Evolutionary conservation across 2,888 invertebrate genomes (phyloP).

Genomic region (Mimachlamys varia): DNA sequence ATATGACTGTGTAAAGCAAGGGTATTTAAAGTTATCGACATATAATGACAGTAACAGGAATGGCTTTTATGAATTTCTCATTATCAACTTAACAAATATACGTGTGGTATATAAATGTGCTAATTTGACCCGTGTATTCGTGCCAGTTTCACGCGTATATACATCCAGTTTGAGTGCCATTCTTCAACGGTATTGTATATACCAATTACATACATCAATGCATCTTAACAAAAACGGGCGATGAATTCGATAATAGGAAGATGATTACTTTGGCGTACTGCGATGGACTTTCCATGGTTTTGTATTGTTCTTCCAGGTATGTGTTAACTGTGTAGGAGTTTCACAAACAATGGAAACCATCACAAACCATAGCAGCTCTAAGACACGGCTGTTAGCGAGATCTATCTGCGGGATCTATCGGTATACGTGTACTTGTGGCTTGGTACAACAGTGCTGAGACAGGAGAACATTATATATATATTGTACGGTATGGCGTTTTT

Average conservation of each 20-base stretch:
- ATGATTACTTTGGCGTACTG: neutral
- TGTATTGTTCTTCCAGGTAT: neutral
- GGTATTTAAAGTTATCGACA: neutral
- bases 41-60: neutral
- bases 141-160: neutral
- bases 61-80: neutral
- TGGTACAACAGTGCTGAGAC: neutral
- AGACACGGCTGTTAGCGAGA: neutral
- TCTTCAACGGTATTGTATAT: slow-evolving; percentile 7
- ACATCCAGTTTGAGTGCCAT: neutral
- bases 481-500: neutral
- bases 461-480: neutral
- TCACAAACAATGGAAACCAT: neutral
- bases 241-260: neutral
- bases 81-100: neutral
- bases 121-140: neutral
- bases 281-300: neutral
- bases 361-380: neutral
- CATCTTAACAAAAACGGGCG: neutral
- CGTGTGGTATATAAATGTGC: neutral
- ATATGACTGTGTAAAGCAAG: neutral
- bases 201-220: slow-evolving; percentile 24
- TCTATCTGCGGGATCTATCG: neutral
- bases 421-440: neutral
- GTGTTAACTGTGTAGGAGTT: neutral